A percentile compares a stretch with the other conserved stretches of the same genome.
Conservation (phyloP, 2,113 vertebrate genomes). For the Serilophus lunatus region DNA sequence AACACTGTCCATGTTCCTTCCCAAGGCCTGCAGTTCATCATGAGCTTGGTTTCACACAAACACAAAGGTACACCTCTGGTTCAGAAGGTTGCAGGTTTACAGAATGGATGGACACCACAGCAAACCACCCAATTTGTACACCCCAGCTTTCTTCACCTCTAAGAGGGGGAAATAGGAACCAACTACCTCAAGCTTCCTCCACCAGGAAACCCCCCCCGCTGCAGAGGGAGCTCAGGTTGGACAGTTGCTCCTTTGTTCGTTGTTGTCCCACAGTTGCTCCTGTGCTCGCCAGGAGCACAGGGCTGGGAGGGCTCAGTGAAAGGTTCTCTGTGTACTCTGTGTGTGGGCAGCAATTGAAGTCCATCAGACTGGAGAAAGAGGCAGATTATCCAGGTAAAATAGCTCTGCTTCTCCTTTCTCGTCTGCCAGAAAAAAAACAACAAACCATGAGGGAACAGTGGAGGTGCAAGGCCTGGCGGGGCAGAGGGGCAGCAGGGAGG, state of each 20-base stretch:
- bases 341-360: neutral
- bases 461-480: neutral
- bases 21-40: neutral
- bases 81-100: neutral
- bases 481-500: neutral
- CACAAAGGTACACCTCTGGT: fast-evolving
- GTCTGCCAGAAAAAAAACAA: neutral
- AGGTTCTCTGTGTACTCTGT: neutral
- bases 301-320: neutral
- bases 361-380: neutral
- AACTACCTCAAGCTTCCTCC: fast-evolving
- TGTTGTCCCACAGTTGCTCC: neutral
- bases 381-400: neutral
- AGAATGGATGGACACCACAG: neutral
- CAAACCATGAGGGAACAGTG: fast-evolving
- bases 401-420: neutral
- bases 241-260: neutral
- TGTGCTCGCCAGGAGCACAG: neutral
- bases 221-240: neutral
- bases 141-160: neutral
- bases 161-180: neutral
- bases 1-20: neutral
- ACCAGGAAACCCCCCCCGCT: neutral
- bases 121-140: neutral
- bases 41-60: neutral